phyloP scores from a whole-genome alignment of 2,113 vertebrate species.

The Spheniscus mendiculus region DNA sequence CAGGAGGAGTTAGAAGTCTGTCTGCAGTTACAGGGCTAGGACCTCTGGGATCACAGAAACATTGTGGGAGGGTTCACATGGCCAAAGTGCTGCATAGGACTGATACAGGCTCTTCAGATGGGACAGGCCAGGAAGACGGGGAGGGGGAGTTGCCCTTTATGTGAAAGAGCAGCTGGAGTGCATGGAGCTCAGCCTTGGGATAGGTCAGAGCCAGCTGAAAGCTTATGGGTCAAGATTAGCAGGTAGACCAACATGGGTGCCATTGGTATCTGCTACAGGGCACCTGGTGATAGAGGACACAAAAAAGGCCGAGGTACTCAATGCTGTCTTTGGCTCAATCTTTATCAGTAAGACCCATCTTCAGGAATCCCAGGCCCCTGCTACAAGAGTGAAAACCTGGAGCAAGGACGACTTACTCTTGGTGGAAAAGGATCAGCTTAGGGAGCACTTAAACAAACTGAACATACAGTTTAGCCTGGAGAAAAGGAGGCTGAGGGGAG shows the following conservation, averaged over 20 bases:
- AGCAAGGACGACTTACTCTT: background rate
- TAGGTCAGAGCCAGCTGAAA: background rate
- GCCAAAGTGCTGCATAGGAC: background rate
- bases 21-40: background rate
- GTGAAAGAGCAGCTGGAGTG: background rate
- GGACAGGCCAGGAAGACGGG: background rate
- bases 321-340: background rate
- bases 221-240: background rate
- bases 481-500: no score
- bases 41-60: background rate
- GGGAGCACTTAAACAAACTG: background rate
- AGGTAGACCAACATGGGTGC: background rate
- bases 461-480: no score
- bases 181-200: background rate
- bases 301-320: background rate
- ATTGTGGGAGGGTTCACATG: background rate
- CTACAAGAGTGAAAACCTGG: background rate
- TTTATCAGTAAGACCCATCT: background rate
- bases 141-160: background rate
- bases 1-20: background rate
- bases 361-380: background rate
- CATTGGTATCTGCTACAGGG: background rate
- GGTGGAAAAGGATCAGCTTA: background rate
- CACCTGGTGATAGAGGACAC: background rate
- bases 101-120: background rate